Evolutionary conservation across 2,888 invertebrate species (phyloP), one percentile per base, ranked within the genome.

Genomic region (Scaptomyza parva): DNA sequence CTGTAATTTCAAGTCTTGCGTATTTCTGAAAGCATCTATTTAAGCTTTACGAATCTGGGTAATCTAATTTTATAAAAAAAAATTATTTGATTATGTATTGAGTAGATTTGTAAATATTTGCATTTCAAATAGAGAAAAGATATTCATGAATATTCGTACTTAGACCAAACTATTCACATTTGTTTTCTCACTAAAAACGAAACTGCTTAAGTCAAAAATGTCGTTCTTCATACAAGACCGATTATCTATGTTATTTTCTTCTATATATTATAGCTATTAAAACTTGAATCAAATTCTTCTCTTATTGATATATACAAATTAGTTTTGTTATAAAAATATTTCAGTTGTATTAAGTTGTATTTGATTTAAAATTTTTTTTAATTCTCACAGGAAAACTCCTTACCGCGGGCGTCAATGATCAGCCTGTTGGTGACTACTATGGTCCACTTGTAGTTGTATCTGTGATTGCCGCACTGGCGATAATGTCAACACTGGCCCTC

Each of bases 391-490:
- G 93, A 39, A 94, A 94, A 91, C 91, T 94, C 6, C 92, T 91
- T 14, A 90, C 92, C 48, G 92, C 92, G 37, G 89, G 88, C 17
- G 67, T 76, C 17, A 58, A 69, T n/a, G 89, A 90, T 54, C 89
- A 89, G 54, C 86, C 86, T 37, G 86, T 76, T 40, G 95, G 95
- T 20, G 96, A 96, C 92, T 98, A 97, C 92, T 97, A 97, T 91
- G 96, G 96, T 39, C 96, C 97, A 6, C 92, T 98, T 86, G 97
- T 97, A 37, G 96, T 96, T 40, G 97, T 97, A 12, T 97, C 97
- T 3, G 96, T 97, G 70, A 94, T 98, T 71, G 97, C 97, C 8
- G 96, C 97, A 9, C 92, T 97, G 60, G 96, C 97, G 17, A 96
- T 97, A 70, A 93, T 97, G 79, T 95, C 96, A 24, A 96, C 97